phyloP scores from a whole-genome alignment of 2,888 invertebrate species.

The Galerucella nymphaeae region DNA sequence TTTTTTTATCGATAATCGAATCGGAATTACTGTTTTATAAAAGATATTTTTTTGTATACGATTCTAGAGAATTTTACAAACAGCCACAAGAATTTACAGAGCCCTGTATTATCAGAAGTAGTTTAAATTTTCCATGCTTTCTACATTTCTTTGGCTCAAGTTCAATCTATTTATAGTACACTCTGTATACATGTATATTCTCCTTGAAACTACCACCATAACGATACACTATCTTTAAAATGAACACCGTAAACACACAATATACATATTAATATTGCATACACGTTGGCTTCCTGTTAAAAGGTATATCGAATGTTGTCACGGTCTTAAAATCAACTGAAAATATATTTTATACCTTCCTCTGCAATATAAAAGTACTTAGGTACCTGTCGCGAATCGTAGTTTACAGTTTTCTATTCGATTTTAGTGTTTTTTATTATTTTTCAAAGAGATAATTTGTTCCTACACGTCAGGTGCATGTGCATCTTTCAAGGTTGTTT shows the following conservation, averaged over 20 bases:
- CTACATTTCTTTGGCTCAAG: too few species aligned
- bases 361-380: conserved; percentile 14
- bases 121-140: too few species aligned
- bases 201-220: background rate
- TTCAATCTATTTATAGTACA: too few species aligned
- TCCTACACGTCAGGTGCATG: background rate
- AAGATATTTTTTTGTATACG: too few species aligned
- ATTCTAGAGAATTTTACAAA: too few species aligned
- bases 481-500: conserved; percentile 8
- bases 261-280: conserved; percentile 38
- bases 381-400: background rate
- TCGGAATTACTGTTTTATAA: too few species aligned
- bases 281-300: conserved; percentile 45
- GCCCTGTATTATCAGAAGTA: too few species aligned
- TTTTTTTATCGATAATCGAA: too few species aligned
- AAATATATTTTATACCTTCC: conserved; percentile 13
- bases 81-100: too few species aligned
- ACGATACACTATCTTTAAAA: background rate
- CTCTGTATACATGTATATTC: too few species aligned
- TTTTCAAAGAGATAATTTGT: background rate
- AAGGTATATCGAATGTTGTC: conserved; percentile 39
- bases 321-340: conserved; percentile 27
- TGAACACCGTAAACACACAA: conserved; percentile 23
- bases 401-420: background rate
- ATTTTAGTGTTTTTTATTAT: background rate